Evolutionary conservation across 53 echinoderm and acorn worm species (phyloP).

Genomic region (Hippasteria phrygiana): DNA sequence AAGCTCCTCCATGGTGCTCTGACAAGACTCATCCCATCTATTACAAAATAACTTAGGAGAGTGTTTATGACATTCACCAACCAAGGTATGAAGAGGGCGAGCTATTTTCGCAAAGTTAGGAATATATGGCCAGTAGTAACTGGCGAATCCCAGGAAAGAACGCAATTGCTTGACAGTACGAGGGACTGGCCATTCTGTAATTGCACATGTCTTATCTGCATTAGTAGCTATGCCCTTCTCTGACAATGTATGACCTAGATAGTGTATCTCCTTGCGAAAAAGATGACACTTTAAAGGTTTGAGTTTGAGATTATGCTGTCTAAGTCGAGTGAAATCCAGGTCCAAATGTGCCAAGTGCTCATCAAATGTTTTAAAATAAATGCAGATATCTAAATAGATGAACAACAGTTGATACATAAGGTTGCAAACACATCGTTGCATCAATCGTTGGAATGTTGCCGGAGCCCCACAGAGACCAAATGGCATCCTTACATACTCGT

Average conservation of each 20-base stretch:
- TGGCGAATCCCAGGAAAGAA: conserved; percentile 35
- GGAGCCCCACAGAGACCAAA: conserved; percentile 44
- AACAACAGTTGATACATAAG: conserved; percentile 7
- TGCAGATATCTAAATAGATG: conserved; percentile 30
- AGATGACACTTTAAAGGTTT: conserved; percentile 58
- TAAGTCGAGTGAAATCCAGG: conserved; percentile 13
- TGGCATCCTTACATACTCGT: conserved; percentile 25
- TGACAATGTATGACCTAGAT: conserved; percentile 49
- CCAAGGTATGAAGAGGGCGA: conserved; percentile 19
- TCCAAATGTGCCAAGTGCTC: conserved; percentile 23
- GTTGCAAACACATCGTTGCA: conserved; percentile 20
- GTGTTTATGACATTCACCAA: neutral
- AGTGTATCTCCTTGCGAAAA: conserved; percentile 2
- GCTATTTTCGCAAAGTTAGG: conserved; percentile 34
- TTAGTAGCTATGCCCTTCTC: conserved; percentile 30
- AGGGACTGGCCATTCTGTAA: conserved; percentile 32
- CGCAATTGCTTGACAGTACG: conserved; percentile 18
- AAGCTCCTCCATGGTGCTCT: conserved; percentile 5
- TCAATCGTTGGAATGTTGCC: conserved; percentile 34
- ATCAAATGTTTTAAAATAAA: conserved; percentile 51
- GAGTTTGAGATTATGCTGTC: conserved; percentile 28
- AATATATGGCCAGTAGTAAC: conserved; percentile 39
- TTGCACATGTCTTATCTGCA: conserved; percentile 17
- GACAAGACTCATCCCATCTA: neutral
- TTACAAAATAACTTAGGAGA: neutral